A percentile compares a stretch with the other conserved stretches of the same genome.
Evolutionary conservation across 1,140 invertebrate genomes (phyloP).

Genomic region (Eueides isabella): DNA sequence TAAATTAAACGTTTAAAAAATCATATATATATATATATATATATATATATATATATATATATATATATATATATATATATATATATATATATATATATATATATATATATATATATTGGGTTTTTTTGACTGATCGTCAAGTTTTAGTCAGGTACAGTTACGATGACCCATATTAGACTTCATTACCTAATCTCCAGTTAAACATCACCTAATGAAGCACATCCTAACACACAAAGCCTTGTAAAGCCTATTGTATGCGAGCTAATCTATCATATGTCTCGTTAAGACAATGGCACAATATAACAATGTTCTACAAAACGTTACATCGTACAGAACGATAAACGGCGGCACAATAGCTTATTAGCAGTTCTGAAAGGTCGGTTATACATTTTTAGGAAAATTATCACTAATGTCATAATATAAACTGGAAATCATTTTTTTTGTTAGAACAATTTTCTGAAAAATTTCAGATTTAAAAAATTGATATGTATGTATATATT

Average conservation of each 20-base stretch:
- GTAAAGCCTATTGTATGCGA: constrained; percentile 1
- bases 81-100: too few species aligned
- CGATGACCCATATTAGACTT: neutral
- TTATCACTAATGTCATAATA: neutral
- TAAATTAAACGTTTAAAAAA: too few species aligned
- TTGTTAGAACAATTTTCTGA: too few species aligned
- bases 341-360: constrained; percentile 2
- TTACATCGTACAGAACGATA: constrained; percentile 11
- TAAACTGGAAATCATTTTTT: neutral
- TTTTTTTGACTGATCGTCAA: too few species aligned
- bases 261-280: constrained; percentile 16
- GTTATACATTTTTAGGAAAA: constrained; percentile 8
- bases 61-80: too few species aligned
- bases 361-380: constrained; percentile 8
- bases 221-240: constrained; percentile 7
- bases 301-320: constrained; percentile 16
- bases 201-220: constrained; percentile 14
- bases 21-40: too few species aligned
- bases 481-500: too few species aligned
- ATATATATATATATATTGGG: too few species aligned
- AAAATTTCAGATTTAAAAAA: too few species aligned
- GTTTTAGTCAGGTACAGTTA: neutral
- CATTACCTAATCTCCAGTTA: constrained; percentile 8
- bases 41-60: too few species aligned
- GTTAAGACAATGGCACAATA: constrained; percentile 23